These are phyloP conservation scores for Pteropus rufus DNA, from an alignment of 2,797 vertebrate species.

Conservation along the genomic window DNA sequence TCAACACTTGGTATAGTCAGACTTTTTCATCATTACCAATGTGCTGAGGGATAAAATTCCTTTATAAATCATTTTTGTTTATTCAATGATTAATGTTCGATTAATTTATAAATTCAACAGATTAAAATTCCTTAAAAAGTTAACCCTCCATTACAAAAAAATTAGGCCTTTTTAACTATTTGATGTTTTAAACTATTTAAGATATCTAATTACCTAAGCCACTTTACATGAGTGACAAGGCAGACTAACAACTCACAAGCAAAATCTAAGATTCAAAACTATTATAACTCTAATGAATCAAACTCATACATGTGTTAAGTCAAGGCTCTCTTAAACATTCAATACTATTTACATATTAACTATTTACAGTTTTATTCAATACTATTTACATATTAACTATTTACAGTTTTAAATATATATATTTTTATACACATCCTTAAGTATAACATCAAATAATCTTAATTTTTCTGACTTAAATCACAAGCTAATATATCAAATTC, in stretches of 20 bases:
- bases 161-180: neutral
- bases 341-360: neutral
- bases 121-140: neutral
- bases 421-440: neutral
- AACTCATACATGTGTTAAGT: neutral
- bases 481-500: neutral
- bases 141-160: neutral
- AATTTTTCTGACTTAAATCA: neutral
- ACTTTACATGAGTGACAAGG: neutral
- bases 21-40: neutral
- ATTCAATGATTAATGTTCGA: neutral
- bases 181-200: neutral
- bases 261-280: neutral
- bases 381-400: neutral
- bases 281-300: neutral
- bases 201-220: neutral
- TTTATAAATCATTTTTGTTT: slow-evolving; percentile 5
- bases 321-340: neutral
- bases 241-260: neutral
- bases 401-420: neutral
- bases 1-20: neutral
- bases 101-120: neutral
- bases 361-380: neutral
- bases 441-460: neutral
- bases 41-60: neutral